phyloP scores from a whole-genome alignment of 2,113 vertebrate genomes.

The Melanocharis versteri region DNA sequence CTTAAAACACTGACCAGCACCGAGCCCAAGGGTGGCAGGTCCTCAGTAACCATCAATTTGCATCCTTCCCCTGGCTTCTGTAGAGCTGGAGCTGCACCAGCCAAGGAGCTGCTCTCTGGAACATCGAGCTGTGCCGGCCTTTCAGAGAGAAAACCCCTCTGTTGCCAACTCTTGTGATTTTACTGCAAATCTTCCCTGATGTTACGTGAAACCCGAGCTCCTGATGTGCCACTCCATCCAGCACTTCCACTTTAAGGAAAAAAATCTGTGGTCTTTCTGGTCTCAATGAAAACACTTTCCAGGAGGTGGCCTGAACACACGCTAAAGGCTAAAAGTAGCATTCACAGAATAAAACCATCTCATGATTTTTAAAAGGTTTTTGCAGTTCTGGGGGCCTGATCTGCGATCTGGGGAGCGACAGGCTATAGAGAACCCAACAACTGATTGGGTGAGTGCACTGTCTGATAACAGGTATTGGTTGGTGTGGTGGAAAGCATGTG shows the following conservation, averaged over 20 bases:
- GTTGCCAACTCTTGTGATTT: neutral
- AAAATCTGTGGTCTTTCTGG: neutral
- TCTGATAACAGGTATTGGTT: neutral
- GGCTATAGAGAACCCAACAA: neutral
- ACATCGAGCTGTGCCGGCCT: neutral
- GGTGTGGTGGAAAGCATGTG: neutral
- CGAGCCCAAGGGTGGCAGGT: neutral
- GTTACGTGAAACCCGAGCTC: neutral
- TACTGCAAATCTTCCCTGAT: neutral
- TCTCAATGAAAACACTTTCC: neutral
- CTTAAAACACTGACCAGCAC: neutral
- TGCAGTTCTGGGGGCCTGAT: neutral
- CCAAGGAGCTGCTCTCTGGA: neutral
- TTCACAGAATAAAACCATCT: neutral
- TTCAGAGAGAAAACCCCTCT: neutral
- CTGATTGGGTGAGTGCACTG: neutral
- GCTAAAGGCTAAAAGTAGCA: neutral
- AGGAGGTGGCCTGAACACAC: neutral
- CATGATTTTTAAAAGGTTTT: neutral
- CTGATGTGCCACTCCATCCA: neutral
- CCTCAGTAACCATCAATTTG: neutral
- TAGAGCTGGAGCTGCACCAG: neutral
- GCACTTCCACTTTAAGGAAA: neutral
- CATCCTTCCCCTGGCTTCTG: neutral
- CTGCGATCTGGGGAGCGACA: neutral